Evolutionary conservation across 2,797 vertebrate genomes (phyloP), one percentile per base, ranked within the genome.

Genomic region (Anableps anableps): DNA sequence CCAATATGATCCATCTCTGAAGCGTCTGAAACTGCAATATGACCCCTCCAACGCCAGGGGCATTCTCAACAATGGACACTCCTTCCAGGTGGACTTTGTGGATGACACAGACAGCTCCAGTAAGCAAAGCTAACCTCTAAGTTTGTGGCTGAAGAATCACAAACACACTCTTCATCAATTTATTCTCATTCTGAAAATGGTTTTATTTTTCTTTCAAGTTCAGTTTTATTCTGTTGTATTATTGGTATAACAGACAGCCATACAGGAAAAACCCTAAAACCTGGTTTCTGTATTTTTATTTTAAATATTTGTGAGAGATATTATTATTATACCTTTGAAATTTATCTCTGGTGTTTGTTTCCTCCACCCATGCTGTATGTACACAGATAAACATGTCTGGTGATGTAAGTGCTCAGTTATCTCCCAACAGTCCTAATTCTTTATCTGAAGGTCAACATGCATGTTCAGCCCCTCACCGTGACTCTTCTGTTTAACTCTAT

Each of bases 51-150:
- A 96, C 43, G 89, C 97, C 73, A 96, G 89, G 53, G 93, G 96
- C 88, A 98, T 99, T 80, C 94, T 97, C 79, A 99, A 99, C 91
- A 99, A 96, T 0, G 98, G 98, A 31, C 97, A 98, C 78, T 97
- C 97, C 83, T 97, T 98, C 93, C 97, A 94, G 73, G 97, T 99
- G 74, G 97, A 97, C 92, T 99, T 97, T 45, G 94, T 96, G 85
- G 98, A 99, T 36, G 96, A 96, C 0, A 85, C 92, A 0, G 95
- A 98, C 94, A 96, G 94, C 81, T 97, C 98, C 94, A 97, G 98
- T 99, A 94, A 95, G 96, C 90, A 55, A n/a, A 34, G 2, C 11
- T 76, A 31, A 62, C 5, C 19, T 9, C 71, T 10, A 21, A 62
- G 58, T 7, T 34, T 62, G 31, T 23, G 31, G 36, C 45, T 50